A percentile compares a stretch with the other conserved stretches of the same genome.
phyloP scores from a whole-genome alignment of 2,888 invertebrate species.

The Cheilosia pagana region DNA sequence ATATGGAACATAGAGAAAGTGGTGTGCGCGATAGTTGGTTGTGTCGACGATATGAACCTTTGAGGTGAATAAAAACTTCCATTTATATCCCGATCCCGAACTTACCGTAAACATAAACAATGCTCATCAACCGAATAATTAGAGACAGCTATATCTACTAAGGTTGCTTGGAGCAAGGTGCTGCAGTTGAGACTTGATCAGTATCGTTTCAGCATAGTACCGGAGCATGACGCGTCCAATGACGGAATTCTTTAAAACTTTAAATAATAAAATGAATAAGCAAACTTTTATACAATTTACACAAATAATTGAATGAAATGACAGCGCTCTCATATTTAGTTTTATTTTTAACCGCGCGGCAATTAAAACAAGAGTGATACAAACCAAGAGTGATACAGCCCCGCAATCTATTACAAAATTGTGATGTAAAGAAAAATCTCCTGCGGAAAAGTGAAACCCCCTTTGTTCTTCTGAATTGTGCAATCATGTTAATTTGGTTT shows the following conservation, averaged over 20 bases:
- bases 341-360: too few species aligned
- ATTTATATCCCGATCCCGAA: slow-evolving; percentile 44
- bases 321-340: too few species aligned
- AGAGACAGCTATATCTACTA: slow-evolving; percentile 44
- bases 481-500: neutral
- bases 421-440: neutral
- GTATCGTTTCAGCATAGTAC: slow-evolving; percentile 36
- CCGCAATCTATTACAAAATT: neutral
- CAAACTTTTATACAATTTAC: neutral
- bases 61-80: slow-evolving; percentile 26
- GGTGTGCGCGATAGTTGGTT: slow-evolving; percentile 20
- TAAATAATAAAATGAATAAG: neutral
- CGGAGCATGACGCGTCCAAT: slow-evolving; percentile 26
- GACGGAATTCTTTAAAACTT: neutral
- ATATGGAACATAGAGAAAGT: slow-evolving; percentile 52
- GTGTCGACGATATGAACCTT: slow-evolving; percentile 31
- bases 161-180: slow-evolving; percentile 59
- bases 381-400: too few species aligned
- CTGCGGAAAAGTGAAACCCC: slow-evolving; percentile 11
- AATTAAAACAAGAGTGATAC: neutral
- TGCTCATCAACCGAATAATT: slow-evolving; percentile 68
- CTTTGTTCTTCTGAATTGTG: slow-evolving; percentile 2
- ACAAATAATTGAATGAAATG: too few species aligned
- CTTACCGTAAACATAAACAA: slow-evolving; percentile 65
- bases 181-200: slow-evolving; percentile 43